phyloP scores from a whole-genome alignment of 2,888 invertebrate species.

The Chrysolina americana region DNA sequence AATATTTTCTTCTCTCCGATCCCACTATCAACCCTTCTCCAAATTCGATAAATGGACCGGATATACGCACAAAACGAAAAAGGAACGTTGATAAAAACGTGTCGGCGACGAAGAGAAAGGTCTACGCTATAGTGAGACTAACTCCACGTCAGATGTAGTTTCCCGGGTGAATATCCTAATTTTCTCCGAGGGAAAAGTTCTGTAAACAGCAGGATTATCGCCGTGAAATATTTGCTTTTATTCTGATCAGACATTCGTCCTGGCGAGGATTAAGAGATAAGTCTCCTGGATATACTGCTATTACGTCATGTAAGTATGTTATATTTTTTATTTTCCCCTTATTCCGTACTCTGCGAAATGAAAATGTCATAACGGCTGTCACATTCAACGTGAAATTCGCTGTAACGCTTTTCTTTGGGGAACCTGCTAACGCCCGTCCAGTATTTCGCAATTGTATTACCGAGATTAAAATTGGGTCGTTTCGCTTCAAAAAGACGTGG shows the following conservation, averaged over 20 bases:
- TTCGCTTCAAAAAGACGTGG: too few relatives aligned
- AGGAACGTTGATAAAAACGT: conserved; percentile 4
- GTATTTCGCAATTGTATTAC: too few relatives aligned
- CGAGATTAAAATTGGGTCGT: too few relatives aligned
- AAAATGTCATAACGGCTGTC: conserved; percentile 1
- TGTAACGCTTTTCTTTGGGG: neutral
- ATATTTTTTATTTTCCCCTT: neutral
- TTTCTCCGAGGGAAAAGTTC: neutral
- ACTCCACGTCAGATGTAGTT: conserved; percentile 35
- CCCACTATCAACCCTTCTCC: neutral
- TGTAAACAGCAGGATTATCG: conserved; percentile 7
- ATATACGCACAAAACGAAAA: conserved; percentile 1
- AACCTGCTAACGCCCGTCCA: neutral
- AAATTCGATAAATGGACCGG: conserved; percentile 3
- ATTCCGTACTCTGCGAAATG: neutral
- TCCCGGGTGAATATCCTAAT: conserved; percentile 19
- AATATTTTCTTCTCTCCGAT: conserved; percentile 4
- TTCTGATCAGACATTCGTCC: neutral
- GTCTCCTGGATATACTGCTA: neutral
- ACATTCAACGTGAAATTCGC: conserved; percentile 1
- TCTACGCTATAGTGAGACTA: conserved; percentile 37
- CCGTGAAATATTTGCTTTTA: conserved; percentile 13
- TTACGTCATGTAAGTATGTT: neutral
- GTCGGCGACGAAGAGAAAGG: conserved; percentile 31
- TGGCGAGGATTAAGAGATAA: neutral